Evolutionary conservation across 2,113 vertebrate species (phyloP), one percentile per base, ranked within the genome.

Genomic region (Melanerpes aurifrons): DNA sequence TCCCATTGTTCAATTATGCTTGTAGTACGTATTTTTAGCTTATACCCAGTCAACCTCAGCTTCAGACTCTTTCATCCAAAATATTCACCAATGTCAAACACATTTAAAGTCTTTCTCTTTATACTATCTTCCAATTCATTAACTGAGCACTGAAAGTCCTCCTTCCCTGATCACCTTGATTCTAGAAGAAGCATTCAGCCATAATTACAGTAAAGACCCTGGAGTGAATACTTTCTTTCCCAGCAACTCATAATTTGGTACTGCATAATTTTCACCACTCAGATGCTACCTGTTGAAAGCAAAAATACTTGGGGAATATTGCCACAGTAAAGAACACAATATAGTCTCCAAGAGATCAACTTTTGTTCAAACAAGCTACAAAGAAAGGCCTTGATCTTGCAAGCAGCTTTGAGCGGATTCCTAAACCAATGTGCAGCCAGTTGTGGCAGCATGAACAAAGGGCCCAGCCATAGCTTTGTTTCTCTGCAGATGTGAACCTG

Each of bases 311-410:
- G n/a, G 40, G 25, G 10, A 73, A 73, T 93, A 78, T 86, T 91
- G 43, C 19, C 28, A 21, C 12, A 22, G 61, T 43, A 61, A 3
- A 6, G 63, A 58, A 80, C 89, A 87, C 17, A 45, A 28, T 40
- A 40, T 12, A 40, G 40, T 12, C 40, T 40, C 40, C 76, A 86
- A 66, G 22, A 85, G 19, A 68, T 18, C 2, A 6, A 25, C 57
- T 91, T 93, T 87, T 37, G 79, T 91, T 61, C 48, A 82, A 83
- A 66, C 20, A 81, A 26, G 25, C 20, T 86, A 29, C 45, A 91
- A 86, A 87, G 79, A 80, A 83, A 87, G 58, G 37, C 82, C 48
- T 93, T 95, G 76, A 83, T 90, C 85, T 67, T 92, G 66, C 29
- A 72, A 69, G 69, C 32, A 40, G 62, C 79, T 96, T 94, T 95